Conservation (phyloP, 1,140 invertebrate species). For the Teleogryllus occipitalis region DNA sequence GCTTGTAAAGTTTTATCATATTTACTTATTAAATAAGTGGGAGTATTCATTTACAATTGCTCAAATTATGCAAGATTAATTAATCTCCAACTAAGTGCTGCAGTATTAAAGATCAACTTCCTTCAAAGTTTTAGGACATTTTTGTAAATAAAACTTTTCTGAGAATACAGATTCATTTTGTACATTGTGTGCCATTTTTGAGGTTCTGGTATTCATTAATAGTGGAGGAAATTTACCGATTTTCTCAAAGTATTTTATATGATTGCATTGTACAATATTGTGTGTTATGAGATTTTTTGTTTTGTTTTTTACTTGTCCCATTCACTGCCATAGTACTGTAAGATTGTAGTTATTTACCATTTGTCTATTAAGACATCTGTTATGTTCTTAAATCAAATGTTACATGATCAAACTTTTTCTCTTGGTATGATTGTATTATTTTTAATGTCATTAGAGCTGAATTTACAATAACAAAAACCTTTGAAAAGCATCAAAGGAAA, state of each 20-base stretch:
- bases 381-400: neutral
- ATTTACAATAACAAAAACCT: too few relatives aligned
- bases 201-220: neutral
- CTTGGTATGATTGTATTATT: neutral
- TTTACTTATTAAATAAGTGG: too few relatives aligned
- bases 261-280: neutral
- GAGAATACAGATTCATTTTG: neutral
- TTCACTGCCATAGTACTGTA: neutral
- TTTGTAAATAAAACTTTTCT: too few relatives aligned
- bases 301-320: neutral
- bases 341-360: neutral
- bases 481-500: too few relatives aligned
- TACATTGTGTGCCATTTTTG: neutral
- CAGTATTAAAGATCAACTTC: too few relatives aligned
- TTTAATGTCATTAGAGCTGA: too few relatives aligned
- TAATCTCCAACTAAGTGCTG: too few relatives aligned
- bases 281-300: neutral
- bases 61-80: too few relatives aligned
- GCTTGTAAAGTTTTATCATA: too few relatives aligned
- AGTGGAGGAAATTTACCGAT: neutral
- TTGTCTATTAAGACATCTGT: neutral
- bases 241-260: too few relatives aligned
- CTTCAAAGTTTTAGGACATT: too few relatives aligned
- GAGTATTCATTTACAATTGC: too few relatives aligned
- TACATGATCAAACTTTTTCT: neutral